These are phyloP conservation scores for Ophonus ardosiacus DNA, from an alignment of 2,888 invertebrate species.

Conservation along the genomic window DNA sequence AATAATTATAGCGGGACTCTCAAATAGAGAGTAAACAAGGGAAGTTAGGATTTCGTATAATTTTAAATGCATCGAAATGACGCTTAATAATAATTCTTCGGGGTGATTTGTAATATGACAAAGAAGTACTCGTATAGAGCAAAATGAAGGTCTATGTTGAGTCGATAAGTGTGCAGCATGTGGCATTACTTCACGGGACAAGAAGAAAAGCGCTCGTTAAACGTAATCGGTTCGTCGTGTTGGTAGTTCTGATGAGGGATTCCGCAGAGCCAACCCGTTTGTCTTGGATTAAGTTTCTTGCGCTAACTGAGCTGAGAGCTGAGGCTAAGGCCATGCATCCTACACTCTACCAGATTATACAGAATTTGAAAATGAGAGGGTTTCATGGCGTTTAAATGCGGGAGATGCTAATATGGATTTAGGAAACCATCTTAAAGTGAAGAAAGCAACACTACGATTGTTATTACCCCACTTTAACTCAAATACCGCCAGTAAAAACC, in stretches of 20 bases:
- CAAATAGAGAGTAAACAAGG: too few relatives aligned
- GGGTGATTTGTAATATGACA: too few relatives aligned
- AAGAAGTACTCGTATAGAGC: too few relatives aligned
- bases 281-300: conserved; percentile 61
- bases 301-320: conserved; percentile 26
- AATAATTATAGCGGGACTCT: too few relatives aligned
- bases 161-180: conserved; percentile 18
- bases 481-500: background rate
- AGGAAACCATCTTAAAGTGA: conserved; percentile 23
- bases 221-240: conserved; percentile 60
- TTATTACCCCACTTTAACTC: conserved; percentile 18
- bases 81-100: too few relatives aligned
- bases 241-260: conserved; percentile 58
- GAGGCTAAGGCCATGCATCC: background rate
- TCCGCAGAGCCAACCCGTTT: conserved; percentile 56
- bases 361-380: conserved; percentile 35
- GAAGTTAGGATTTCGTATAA: too few relatives aligned
- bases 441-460: conserved; percentile 14
- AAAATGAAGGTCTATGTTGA: background rate
- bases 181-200: conserved; percentile 39
- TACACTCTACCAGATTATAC: conserved; percentile 23
- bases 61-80: too few relatives aligned
- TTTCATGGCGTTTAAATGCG: conserved; percentile 35
- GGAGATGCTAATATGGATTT: conserved; percentile 40
- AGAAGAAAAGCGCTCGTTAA: conserved; percentile 58